A percentile compares a stretch with the other conserved stretches of the same genome.
phyloP scores from a whole-genome alignment of 1,140 invertebrate species.

The Matsumurasca onukii region DNA sequence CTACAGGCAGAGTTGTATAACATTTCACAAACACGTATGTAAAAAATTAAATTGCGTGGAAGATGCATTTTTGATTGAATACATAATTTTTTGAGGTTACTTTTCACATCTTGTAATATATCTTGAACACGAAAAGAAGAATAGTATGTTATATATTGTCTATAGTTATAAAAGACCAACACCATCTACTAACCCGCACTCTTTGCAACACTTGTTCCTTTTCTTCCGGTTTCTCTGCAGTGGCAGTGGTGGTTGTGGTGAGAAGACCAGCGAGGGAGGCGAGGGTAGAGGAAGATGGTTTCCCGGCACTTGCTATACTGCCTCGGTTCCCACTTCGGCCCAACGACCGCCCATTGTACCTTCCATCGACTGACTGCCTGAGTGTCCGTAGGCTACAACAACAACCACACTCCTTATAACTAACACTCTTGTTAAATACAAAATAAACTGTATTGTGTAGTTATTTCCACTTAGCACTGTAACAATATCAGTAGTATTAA shows the following conservation, averaged over 20 bases:
- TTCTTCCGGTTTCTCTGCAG: slow-evolving; percentile 40
- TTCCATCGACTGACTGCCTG: slow-evolving; percentile 59
- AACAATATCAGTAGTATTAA: no score
- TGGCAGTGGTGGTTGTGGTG: slow-evolving; percentile 32
- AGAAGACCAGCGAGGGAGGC: slow-evolving; percentile 77
- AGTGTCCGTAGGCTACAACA: slow-evolving; percentile 46
- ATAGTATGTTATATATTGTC: no score
- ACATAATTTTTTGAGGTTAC: no score
- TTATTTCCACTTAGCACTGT: neutral
- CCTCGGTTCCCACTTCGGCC: slow-evolving; percentile 66
- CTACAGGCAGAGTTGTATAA: no score
- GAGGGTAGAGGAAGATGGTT: slow-evolving; percentile 77
- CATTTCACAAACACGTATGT: no score
- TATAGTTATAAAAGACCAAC: no score
- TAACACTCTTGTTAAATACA: slow-evolving; percentile 1
- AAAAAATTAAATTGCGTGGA: no score
- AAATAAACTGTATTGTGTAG: neutral
- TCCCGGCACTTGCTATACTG: slow-evolving; percentile 74
- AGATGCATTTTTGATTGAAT: no score
- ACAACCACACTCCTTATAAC: slow-evolving; percentile 5
- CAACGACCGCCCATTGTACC: slow-evolving; percentile 51
- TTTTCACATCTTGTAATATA: no score
- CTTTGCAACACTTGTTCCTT: slow-evolving; percentile 57
- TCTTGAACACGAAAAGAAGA: no score
- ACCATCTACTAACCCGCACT: slow-evolving; percentile 58